Base-by-base conservation (phyloP, 2,888 invertebrate species). In the Parochlus steinenii region DNA sequence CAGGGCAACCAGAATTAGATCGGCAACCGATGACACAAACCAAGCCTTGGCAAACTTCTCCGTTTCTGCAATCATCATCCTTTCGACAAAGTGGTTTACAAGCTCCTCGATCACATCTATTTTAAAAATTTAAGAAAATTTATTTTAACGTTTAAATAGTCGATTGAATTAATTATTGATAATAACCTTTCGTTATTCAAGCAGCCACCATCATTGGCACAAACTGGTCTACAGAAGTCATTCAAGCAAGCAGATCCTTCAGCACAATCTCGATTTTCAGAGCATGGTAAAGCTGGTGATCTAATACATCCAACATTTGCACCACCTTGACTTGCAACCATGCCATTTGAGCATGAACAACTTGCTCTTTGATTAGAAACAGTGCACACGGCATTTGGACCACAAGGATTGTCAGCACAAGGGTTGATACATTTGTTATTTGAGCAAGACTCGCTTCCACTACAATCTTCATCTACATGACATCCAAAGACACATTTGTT, bases 401-500 rank as follows among this genome's bases (percentile, higher is more conserved):
- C 87, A 49, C 87, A 87, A 2, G 85, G 82, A 45, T 71, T 74
- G 32, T 71, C 67, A 26, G 53, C 56, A 48, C 86, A 83, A 2
- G 86, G 86, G 54, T 83, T 77, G 39, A 70, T 63, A 48, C 87
- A 89, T 47, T 73, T 72, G 52, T 86, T 83, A 43, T 71, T 71
- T 45, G 76, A 65, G 48, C 89, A 89, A 5, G 83, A 74, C 53
- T 86, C 81, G 34, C 78, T 78, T 1, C 75, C 76, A 43, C 81
- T 76, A 54, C 89, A 89, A 52, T 90, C 89, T 46, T 83, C 85
- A 48, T 87, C 82, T 12, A 71, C 70, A 43, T 82, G 75, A 51
- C 89, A 90, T 24, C 89, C 89, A 45, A 77, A 78, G 39, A 80
- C 69, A 50, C 89, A 89, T 61, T 79, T 79, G 48, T 83, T 85